phyloP scores from a whole-genome alignment of 2,797 vertebrate genomes.

The Pseudochaenichthys georgianus region DNA sequence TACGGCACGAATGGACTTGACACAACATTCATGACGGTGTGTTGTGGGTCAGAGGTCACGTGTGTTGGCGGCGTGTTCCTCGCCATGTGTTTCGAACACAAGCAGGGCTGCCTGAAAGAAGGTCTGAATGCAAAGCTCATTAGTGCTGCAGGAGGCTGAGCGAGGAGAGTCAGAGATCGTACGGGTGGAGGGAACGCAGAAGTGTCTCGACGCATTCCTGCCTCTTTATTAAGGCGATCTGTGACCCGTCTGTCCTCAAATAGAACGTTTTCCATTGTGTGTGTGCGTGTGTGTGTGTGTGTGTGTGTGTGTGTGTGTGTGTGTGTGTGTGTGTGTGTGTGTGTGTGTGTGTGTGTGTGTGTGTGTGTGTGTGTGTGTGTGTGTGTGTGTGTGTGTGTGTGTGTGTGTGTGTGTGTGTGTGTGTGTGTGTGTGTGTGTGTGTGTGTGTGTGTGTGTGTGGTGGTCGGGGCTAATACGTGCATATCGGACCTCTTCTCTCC shows the following conservation, averaged over 20 bases:
- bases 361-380: conserved; percentile 44
- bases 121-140: conserved; percentile 64
- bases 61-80: conserved; percentile 44
- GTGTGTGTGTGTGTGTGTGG: conserved; percentile 20
- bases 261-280: conserved; percentile 60
- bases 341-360: conserved; percentile 43
- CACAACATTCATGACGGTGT: background rate
- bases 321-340: conserved; percentile 27
- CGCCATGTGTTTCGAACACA: conserved; percentile 59
- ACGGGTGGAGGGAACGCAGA: conserved; percentile 46
- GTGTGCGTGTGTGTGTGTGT: conserved; percentile 29
- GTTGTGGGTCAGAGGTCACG: conserved; percentile 50
- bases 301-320: conserved; percentile 28
- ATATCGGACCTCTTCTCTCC: conserved; percentile 65
- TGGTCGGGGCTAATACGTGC: conserved; percentile 38
- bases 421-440: conserved; percentile 43
- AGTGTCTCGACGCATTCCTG: conserved; percentile 64
- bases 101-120: conserved; percentile 35
- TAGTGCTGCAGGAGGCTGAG: conserved; percentile 58
- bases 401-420: conserved; percentile 43
- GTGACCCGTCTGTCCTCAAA: conserved; percentile 61
- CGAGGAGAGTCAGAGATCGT: conserved; percentile 48
- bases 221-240: conserved; percentile 72
- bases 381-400: no score
- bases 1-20: conserved; percentile 1